Conservation (phyloP, 2,797 vertebrate genomes). For the Premnoplex brunnescens region DNA sequence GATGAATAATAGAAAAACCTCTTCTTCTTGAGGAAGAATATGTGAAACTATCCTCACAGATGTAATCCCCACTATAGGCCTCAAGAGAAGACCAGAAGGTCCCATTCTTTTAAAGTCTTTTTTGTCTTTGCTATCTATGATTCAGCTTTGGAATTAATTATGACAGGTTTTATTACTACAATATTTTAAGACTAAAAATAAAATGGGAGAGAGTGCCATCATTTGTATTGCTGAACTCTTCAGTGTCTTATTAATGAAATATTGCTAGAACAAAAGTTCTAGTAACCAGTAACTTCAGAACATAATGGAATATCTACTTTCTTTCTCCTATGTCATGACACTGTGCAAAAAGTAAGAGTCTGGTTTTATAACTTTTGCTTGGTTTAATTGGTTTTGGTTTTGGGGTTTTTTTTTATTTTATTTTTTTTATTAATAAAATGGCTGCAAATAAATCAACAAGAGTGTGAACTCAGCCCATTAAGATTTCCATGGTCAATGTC, state of each 20-base stretch:
- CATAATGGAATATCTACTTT: not conserved
- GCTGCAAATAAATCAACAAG: not conserved
- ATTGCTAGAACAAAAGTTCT: not conserved
- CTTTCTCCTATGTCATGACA: not conserved
- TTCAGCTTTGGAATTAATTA: not conserved
- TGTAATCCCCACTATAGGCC: not conserved
- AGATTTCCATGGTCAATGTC: not conserved
- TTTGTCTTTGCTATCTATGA: not conserved
- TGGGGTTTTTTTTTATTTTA: too few relatives aligned
- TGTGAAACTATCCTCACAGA: not conserved
- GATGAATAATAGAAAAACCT: not conserved
- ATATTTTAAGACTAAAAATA: conserved; percentile 48
- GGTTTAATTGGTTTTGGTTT: not conserved
- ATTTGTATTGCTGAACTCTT: not conserved
- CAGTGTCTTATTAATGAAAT: not conserved
- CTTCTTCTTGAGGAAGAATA: not conserved
- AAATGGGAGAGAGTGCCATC: not conserved
- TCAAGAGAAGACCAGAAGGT: not conserved
- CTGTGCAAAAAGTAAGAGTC: not conserved
- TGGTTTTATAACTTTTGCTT: not conserved
- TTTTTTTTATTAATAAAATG: not conserved
- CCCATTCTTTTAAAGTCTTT: not conserved
- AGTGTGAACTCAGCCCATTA: not conserved
- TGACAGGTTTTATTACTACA: not conserved
- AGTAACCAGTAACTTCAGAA: not conserved